A percentile compares a stretch with the other conserved stretches of the same genome.
Conservation (phyloP, 2,113 vertebrate genomes). For the Paraplagusia blochii region DNA sequence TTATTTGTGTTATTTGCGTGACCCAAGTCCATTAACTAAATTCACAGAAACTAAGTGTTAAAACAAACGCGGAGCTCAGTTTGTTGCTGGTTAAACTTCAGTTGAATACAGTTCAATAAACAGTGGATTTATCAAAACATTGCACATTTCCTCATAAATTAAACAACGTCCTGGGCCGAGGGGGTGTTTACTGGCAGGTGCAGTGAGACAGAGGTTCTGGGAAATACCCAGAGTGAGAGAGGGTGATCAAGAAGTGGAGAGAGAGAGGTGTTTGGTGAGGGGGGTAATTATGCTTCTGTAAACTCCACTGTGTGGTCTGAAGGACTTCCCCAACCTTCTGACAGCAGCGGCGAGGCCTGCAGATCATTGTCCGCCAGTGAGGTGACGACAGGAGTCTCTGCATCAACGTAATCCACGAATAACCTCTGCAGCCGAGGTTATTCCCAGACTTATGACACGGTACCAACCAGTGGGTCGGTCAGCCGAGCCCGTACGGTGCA, state of each 20-base stretch:
- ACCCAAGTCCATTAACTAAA: no score
- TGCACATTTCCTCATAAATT: conserved; percentile 7
- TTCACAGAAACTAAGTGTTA: no score
- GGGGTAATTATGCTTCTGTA: conserved; percentile 53
- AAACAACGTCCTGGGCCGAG: conserved; percentile 8
- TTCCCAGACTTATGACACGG: conserved; percentile 30
- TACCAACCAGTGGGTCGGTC: conserved; percentile 32
- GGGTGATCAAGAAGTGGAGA: no score
- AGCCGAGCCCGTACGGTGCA: conserved; percentile 29
- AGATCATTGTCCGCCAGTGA: conserved; percentile 16
- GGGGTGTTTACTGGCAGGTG: conserved; percentile 40
- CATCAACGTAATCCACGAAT: conserved; percentile 3
- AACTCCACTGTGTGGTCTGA: conserved; percentile 59
- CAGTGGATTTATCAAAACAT: no score
- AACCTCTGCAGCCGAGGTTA: no score
- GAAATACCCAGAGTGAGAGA: conserved; percentile 16
- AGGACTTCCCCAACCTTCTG: conserved; percentile 26
- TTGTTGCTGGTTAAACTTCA: no score
- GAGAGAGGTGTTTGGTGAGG: background rate
- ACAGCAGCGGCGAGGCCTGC: conserved; percentile 30
- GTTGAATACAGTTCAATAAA: no score
- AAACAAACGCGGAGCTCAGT: no score
- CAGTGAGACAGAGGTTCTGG: conserved; percentile 22
- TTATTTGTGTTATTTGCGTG: no score
- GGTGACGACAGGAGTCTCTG: background rate